Evolutionary conservation across 2,888 invertebrate species (phyloP).

Genomic region (Diogma glabrata): DNA sequence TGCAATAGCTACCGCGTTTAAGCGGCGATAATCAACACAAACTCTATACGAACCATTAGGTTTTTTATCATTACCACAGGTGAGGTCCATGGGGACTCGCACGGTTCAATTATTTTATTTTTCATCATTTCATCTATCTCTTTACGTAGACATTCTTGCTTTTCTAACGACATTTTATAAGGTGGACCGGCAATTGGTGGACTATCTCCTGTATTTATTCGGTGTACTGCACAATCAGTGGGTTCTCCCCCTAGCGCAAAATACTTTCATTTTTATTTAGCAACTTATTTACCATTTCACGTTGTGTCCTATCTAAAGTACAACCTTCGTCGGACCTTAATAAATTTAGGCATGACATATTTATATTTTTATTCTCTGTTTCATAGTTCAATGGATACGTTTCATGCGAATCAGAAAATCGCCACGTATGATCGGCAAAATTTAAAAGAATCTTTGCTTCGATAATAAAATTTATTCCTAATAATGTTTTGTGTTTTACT

Average conservation of each 20-base stretch:
- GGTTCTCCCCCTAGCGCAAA: not conserved
- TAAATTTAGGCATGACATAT: not conserved
- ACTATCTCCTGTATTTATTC: not conserved
- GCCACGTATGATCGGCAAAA: slow-evolving; percentile 20
- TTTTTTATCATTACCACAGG: slow-evolving; percentile 21
- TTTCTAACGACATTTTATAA: not conserved
- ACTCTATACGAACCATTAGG: slow-evolving; percentile 21
- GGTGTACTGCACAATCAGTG: not conserved
- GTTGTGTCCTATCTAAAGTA: not conserved
- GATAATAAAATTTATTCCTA: slow-evolving; percentile 20
- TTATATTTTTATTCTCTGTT: too few species aligned
- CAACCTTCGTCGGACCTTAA: not conserved
- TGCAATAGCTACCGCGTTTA: slow-evolving; percentile 24
- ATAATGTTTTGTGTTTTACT: slow-evolving; percentile 17
- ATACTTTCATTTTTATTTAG: not conserved
- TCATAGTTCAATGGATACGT: too few species aligned
- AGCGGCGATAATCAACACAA: slow-evolving; percentile 24
- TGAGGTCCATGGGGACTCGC: slow-evolving; percentile 18
- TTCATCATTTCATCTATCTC: slow-evolving; percentile 11
- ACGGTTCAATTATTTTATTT: slow-evolving; percentile 18
- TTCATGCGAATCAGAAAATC: slow-evolving; percentile 13
- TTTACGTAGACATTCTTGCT: not conserved
- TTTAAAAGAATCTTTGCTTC: slow-evolving; percentile 22
- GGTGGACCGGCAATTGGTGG: not conserved
- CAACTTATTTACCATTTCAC: not conserved